These are phyloP conservation scores for Hephaestus fuliginosus DNA, from an alignment of 2,797 vertebrate species.

Conservation along the genomic window DNA sequence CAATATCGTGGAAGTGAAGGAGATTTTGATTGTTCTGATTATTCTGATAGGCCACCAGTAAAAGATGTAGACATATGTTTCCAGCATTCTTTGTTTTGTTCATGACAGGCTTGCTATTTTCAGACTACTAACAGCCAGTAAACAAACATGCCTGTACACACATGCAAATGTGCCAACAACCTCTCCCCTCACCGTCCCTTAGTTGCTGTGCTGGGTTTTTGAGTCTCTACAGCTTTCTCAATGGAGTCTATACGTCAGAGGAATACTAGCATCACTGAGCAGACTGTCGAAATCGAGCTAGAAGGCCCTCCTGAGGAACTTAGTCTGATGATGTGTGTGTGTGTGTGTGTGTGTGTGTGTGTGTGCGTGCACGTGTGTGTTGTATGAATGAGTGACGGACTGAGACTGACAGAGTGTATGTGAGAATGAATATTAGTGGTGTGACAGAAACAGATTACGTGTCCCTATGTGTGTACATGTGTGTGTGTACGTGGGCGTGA, in stretches of 20 bases:
- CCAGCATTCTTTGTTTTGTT: constrained; percentile 2
- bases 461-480: constrained; percentile 13
- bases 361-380: background rate
- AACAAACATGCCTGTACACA: background rate
- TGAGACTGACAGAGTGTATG: constrained; percentile 24
- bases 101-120: constrained; percentile 6
- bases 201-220: constrained; percentile 28
- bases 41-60: background rate
- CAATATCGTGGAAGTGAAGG: background rate
- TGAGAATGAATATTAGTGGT: constrained; percentile 26
- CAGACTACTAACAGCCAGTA: constrained; percentile 1
- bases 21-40: background rate
- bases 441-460: constrained; percentile 32
- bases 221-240: constrained; percentile 43
- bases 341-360: constrained; percentile 14
- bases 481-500: constrained; percentile 14
- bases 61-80: background rate
- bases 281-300: constrained; percentile 43
- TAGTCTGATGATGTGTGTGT: constrained; percentile 22
- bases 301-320: constrained; percentile 44
- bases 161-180: background rate
- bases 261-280: constrained; percentile 58
- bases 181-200: background rate
- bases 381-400: constrained; percentile 25
- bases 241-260: constrained; percentile 36